Evolutionary conservation across 2,888 invertebrate species (phyloP).

Genomic region (Ceraclea dissimilis): DNA sequence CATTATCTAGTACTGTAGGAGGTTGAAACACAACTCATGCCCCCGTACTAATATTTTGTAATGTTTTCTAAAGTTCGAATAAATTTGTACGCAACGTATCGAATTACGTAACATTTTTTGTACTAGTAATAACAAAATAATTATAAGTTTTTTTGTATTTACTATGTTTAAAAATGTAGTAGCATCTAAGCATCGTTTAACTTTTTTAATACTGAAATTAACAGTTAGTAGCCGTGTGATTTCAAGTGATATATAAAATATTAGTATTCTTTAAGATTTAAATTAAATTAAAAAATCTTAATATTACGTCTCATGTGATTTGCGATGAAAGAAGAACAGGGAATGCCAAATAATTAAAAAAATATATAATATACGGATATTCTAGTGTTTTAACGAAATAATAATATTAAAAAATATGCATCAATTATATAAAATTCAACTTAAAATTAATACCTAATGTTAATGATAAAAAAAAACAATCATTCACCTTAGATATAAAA

Average conservation of each 20-base stretch:
- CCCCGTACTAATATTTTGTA: background rate
- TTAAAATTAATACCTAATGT: no score
- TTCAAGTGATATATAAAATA: slow-evolving; percentile 24
- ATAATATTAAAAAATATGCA: no score
- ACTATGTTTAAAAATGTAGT: slow-evolving; percentile 17
- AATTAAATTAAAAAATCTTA: slow-evolving; percentile 15
- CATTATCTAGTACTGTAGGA: background rate
- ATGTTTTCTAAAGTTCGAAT: background rate
- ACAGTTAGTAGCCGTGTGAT: slow-evolving; percentile 24
- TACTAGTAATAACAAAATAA: background rate
- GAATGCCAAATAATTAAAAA: slow-evolving; percentile 24
- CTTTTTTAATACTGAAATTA: slow-evolving; percentile 23
- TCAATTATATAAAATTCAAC: no score
- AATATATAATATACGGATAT: background rate
- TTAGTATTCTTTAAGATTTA: slow-evolving; percentile 5
- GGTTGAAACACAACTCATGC: background rate
- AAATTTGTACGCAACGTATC: no score
- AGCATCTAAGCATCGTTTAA: slow-evolving; percentile 11
- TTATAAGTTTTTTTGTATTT: background rate
- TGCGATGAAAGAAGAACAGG: slow-evolving; percentile 11
- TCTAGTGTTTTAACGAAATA: no score
- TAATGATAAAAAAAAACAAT: no score
- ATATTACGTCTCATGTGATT: background rate
- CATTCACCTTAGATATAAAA: no score
- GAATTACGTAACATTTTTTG: no score